A percentile compares a stretch with the other conserved stretches of the same genome.
These are phyloP conservation scores for Thymelicus lineola DNA, from an alignment of 2,888 invertebrate genomes.

Conservation along the genomic window DNA sequence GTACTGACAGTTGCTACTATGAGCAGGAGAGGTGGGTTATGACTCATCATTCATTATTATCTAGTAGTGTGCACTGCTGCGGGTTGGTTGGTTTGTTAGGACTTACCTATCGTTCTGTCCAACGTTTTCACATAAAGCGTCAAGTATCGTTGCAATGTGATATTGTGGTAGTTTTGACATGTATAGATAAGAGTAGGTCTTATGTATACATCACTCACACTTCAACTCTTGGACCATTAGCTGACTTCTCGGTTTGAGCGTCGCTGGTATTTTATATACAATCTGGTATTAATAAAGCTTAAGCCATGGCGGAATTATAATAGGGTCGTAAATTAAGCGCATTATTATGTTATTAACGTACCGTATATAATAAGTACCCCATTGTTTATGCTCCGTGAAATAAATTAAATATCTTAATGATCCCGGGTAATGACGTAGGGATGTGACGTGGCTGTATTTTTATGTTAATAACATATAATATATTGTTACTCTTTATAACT, in stretches of 20 bases:
- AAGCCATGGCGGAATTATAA: slow-evolving; percentile 53
- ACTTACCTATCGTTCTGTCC: too few relatives aligned
- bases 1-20: too few relatives aligned
- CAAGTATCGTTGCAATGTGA: too few relatives aligned
- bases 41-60: too few relatives aligned
- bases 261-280: slow-evolving; percentile 43
- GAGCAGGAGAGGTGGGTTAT: too few relatives aligned
- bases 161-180: too few relatives aligned
- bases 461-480: neutral
- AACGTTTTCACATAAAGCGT: too few relatives aligned
- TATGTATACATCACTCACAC: neutral
- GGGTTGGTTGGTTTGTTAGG: too few relatives aligned
- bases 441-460: slow-evolving; percentile 6
- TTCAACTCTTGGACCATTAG: neutral
- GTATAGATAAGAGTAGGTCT: neutral
- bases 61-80: too few relatives aligned
- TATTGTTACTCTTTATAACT: neutral
- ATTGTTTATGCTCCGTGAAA: slow-evolving; percentile 31
- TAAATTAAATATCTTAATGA: slow-evolving; percentile 34
- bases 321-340: slow-evolving; percentile 58
- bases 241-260: slow-evolving; percentile 14
- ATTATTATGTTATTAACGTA: slow-evolving; percentile 57
- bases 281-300: slow-evolving; percentile 59
- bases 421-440: slow-evolving; percentile 21
- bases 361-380: slow-evolving; percentile 33